Evolutionary conservation across 2,888 invertebrate genomes (phyloP).

Genomic region (Nomada fabriciana): DNA sequence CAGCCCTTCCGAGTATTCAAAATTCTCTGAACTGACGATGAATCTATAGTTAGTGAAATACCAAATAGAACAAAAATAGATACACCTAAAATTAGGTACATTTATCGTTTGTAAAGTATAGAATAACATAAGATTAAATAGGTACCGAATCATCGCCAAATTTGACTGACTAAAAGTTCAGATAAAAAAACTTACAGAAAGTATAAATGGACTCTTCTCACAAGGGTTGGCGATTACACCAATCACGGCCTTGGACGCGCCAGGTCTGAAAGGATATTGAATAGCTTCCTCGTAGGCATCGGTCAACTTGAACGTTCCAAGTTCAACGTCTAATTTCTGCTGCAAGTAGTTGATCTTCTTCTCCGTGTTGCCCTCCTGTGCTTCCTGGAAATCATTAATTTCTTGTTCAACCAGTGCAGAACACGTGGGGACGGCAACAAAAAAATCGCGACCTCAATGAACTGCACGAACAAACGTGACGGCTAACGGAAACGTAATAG

Average conservation of each 20-base stretch:
- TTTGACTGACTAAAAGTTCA: no score
- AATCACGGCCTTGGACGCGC: constrained; percentile 90
- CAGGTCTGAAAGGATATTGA: constrained; percentile 90
- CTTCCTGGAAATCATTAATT: constrained; percentile 72
- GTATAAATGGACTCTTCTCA: constrained; percentile 85
- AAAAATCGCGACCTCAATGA: background rate
- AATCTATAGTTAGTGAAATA: no score
- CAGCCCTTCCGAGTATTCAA: background rate
- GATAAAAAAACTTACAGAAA: constrained; percentile 84
- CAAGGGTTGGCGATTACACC: constrained; percentile 88
- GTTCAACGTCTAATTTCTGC: constrained; percentile 85
- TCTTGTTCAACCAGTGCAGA: constrained; percentile 3
- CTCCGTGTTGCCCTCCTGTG: constrained; percentile 68
- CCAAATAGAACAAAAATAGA: no score
- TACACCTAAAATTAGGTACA: no score
- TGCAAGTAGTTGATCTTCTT: constrained; percentile 76
- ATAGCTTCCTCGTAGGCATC: constrained; percentile 88
- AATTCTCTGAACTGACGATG: no score
- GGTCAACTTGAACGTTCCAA: constrained; percentile 84
- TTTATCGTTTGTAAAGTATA: no score
- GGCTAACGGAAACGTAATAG: background rate
- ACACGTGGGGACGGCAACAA: background rate
- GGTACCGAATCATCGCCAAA: no score
- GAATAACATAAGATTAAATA: no score
- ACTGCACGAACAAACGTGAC: background rate